Percentiles rank a stretch among this genome's conserved stretches.
Evolutionary conservation across 1,140 invertebrate genomes (phyloP).

Genomic region (Parapsyche elsis): DNA sequence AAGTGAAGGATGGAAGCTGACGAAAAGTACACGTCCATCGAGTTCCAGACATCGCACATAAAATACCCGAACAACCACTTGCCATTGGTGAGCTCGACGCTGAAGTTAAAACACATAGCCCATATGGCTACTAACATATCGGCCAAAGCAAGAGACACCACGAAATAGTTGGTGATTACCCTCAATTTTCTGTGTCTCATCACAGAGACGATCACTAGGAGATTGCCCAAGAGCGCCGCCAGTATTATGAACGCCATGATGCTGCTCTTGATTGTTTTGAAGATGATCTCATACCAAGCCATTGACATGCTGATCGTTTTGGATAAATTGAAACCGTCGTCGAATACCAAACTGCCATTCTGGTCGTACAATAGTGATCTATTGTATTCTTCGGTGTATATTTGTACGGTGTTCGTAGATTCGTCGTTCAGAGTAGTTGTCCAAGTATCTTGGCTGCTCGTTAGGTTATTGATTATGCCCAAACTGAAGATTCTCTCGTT

Average conservation of each 20-base stretch:
- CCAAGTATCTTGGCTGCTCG: slow-evolving; percentile 42
- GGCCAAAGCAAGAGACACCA: slow-evolving; percentile 89
- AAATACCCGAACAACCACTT: slow-evolving; percentile 90
- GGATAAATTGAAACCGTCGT: slow-evolving; percentile 43
- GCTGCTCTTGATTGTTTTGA: slow-evolving; percentile 75
- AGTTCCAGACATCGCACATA: slow-evolving; percentile 97
- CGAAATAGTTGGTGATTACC: slow-evolving; percentile 96
- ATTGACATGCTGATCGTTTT: slow-evolving; percentile 48
- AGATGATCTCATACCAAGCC: slow-evolving; percentile 60
- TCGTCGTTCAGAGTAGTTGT: not conserved
- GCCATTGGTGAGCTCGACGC: slow-evolving; percentile 82
- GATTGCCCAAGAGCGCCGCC: slow-evolving; percentile 86
- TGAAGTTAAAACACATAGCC: slow-evolving; percentile 95
- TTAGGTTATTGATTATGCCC: slow-evolving; percentile 38
- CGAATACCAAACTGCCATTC: slow-evolving; percentile 46
- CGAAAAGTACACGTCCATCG: slow-evolving; percentile 94
- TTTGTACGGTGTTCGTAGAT: slow-evolving; percentile 18
- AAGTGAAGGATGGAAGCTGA: slow-evolving; percentile 92
- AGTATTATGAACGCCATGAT: slow-evolving; percentile 88
- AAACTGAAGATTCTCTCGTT: slow-evolving; percentile 50
- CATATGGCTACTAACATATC: slow-evolving; percentile 93
- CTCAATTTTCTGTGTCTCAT: slow-evolving; percentile 86
- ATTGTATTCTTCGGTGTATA: slow-evolving; percentile 35
- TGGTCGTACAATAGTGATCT: slow-evolving; percentile 46
- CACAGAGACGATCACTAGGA: slow-evolving; percentile 88